These are phyloP conservation scores for Caenorhabditis japonica DNA, from an alignment of 2,888 invertebrate species.

Conservation along the genomic window DNA sequence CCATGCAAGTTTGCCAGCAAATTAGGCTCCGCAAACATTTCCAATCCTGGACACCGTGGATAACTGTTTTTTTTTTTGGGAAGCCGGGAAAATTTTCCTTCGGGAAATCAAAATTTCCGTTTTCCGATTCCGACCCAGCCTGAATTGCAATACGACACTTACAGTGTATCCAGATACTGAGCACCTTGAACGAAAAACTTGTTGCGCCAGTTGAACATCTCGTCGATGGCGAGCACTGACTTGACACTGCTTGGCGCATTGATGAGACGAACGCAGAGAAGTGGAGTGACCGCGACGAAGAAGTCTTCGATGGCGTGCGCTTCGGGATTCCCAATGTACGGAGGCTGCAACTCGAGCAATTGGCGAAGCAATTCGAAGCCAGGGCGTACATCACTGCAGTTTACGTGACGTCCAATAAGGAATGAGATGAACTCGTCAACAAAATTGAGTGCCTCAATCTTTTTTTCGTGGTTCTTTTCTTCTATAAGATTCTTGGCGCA, in stretches of 20 bases:
- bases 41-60: too few relatives aligned
- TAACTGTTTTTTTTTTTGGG: too few relatives aligned
- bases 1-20: too few relatives aligned
- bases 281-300: constrained; percentile 33
- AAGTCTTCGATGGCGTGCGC: constrained; percentile 28
- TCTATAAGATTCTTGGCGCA: constrained; percentile 26
- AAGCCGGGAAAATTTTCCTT: too few relatives aligned
- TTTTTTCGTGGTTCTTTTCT: constrained; percentile 11
- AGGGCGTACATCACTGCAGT: constrained; percentile 39
- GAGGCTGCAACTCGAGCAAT: constrained; percentile 30
- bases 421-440: constrained; percentile 46
- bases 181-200: constrained; percentile 40
- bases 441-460: constrained; percentile 30
- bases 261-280: constrained; percentile 36
- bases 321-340: constrained; percentile 42
- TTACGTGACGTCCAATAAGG: constrained; percentile 39
- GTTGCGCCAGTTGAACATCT: constrained; percentile 49
- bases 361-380: constrained; percentile 32
- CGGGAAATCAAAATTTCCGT: too few relatives aligned
- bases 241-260: constrained; percentile 35
- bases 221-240: constrained; percentile 36
- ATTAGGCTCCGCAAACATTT: too few relatives aligned
- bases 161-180: constrained; percentile 14
- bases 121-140: too few relatives aligned
- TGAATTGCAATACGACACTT: neutral